These are phyloP conservation scores for Pristionchus pacificus DNA, from an alignment of 1,140 invertebrate genomes.

Conservation along the genomic window DNA sequence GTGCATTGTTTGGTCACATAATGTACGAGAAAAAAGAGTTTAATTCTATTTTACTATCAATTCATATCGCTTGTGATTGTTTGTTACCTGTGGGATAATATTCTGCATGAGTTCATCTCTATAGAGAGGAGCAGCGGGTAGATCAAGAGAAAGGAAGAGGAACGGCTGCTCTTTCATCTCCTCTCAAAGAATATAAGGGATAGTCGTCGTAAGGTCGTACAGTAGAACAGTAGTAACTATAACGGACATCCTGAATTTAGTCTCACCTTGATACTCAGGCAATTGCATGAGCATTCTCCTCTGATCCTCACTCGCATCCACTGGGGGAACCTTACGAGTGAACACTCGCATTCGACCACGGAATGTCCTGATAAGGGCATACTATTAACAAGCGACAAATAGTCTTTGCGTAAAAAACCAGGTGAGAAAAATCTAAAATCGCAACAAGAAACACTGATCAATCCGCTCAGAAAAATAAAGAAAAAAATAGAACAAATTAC, in stretches of 20 bases:
- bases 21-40: too few relatives aligned
- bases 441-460: slow-evolving; percentile 1
- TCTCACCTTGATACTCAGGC: slow-evolving; percentile 73
- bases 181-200: slow-evolving; percentile 65
- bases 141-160: slow-evolving; percentile 89
- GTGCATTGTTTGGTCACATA: too few relatives aligned
- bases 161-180: slow-evolving; percentile 82
- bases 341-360: slow-evolving; percentile 90
- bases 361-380: slow-evolving; percentile 67
- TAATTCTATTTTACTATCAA: too few relatives aligned
- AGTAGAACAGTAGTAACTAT: too few relatives aligned
- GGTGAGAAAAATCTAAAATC: too few relatives aligned
- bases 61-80: too few relatives aligned
- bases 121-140: slow-evolving; percentile 90
- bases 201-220: too few relatives aligned
- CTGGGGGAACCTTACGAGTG: slow-evolving; percentile 85
- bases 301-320: slow-evolving; percentile 79
- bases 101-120: slow-evolving; percentile 95
- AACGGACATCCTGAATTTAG: too few relatives aligned
- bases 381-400: neutral
- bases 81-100: slow-evolving; percentile 80
- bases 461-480: neutral
- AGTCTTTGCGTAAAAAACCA: neutral
- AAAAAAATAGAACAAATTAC: neutral
- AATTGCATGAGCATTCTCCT: slow-evolving; percentile 73